Evolutionary conservation across 2,888 invertebrate genomes (phyloP), one percentile per base, ranked within the genome.

Genomic region (Limenitis camilla): DNA sequence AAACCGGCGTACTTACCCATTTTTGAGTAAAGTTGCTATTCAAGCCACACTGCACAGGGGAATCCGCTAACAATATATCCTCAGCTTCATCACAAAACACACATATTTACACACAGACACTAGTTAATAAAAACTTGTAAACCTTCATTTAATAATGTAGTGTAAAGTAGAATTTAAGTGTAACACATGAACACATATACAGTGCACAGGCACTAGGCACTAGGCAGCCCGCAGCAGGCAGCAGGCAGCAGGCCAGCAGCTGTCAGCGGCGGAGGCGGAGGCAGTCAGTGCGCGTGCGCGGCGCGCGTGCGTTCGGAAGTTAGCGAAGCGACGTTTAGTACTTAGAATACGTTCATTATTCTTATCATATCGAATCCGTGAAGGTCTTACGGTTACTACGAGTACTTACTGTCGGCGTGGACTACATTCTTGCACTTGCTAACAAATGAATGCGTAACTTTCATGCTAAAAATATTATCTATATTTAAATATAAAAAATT

Each of bases 1-100:
- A 40, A 70, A 71, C 82, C 82, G 81, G 82, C 71, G 64, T 65
- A 82, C 82, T 83, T 73, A 85, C 85, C 85, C 85, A 85, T 85
- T 74, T 78, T 79, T 73, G 19, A 66, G 55, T 49, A 40, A 55
- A 64, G 66, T 59, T 62, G 58, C 64, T 63, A 44, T 42, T 48
- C 61, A 65, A 46, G 68, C 61, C 64, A 57, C n/a, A n/a, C n/a
- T n/a, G n/a, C n/a, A n/a, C 61, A 68, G 55, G 55, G 57, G 36
- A 29, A 10, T 45, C 56, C 62, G 70, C 59, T 61, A 61, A 55
- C 59, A 61, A 60, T 64, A 70, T 62, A 63, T 65, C 52, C 55
- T 72, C 64, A 60, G 72, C 78, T 76, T 74, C 67, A 72, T 80
- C 75, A 81, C 78, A 64, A 63, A 67, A 56, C 63, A 63, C 74